These are phyloP conservation scores for Psilopsiagon aymara DNA, from an alignment of 2,113 vertebrate species.

Conservation along the genomic window DNA sequence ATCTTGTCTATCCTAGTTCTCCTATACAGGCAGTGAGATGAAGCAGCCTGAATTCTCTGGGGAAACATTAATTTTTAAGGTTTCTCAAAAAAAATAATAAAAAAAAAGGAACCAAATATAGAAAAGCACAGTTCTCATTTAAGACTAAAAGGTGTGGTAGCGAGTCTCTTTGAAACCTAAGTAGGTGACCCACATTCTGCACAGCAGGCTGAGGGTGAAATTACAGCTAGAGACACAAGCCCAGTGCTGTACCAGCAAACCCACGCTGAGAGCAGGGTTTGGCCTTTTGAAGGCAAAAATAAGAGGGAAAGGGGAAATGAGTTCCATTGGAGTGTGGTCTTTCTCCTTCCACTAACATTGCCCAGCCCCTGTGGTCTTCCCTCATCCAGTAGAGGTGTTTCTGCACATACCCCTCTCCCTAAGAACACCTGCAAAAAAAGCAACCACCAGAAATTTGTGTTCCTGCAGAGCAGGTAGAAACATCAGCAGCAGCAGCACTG, in stretches of 20 bases:
- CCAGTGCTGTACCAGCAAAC: background rate
- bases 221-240: background rate
- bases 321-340: background rate
- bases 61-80: background rate
- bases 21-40: background rate
- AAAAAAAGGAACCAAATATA: background rate
- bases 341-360: background rate
- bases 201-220: constrained; percentile 14
- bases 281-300: background rate
- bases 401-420: background rate
- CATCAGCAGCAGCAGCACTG: background rate
- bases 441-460: background rate
- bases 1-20: background rate
- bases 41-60: background rate
- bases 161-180: constrained; percentile 33
- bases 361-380: background rate
- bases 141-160: constrained; percentile 8
- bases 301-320: background rate
- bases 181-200: constrained; percentile 62
- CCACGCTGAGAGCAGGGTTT: background rate
- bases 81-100: background rate
- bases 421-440: background rate
- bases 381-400: background rate
- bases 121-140: constrained; percentile 3
- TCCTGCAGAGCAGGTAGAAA: background rate